phyloP scores from a whole-genome alignment of 2,797 vertebrate species.

The Gymnoscopelus microlampas region DNA sequence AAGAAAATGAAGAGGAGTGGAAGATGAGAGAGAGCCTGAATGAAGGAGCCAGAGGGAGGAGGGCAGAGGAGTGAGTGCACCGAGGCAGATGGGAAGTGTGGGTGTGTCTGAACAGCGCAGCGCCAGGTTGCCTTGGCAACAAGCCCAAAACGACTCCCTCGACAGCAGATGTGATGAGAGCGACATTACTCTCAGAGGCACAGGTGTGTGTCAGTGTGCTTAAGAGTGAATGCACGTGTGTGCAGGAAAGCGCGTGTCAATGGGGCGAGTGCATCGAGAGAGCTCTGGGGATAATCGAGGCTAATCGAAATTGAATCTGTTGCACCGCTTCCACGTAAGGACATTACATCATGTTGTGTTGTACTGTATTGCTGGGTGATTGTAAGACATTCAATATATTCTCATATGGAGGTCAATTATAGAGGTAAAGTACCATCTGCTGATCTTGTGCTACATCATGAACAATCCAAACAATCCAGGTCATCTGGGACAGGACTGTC shows the following conservation, averaged over 20 bases:
- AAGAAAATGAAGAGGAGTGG: background rate
- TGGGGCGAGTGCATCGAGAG: constrained; percentile 56
- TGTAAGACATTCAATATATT: constrained; percentile 43
- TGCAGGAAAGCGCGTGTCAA: constrained; percentile 56
- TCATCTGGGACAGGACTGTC: too few species aligned
- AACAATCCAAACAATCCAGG: too few species aligned
- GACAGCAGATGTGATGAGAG: constrained; percentile 74
- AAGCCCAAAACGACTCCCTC: constrained; percentile 72
- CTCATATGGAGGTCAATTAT: constrained; percentile 12
- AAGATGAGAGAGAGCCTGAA: constrained; percentile 7
- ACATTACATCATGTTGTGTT: constrained; percentile 38
- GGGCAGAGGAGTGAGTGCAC: constrained; percentile 24
- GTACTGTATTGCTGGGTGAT: constrained; percentile 46
- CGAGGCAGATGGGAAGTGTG: constrained; percentile 72
- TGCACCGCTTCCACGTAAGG: constrained; percentile 49
- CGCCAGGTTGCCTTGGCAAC: constrained; percentile 79
- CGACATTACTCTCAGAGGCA: constrained; percentile 71
- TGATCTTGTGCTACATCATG: background rate
- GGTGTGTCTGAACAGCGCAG: constrained; percentile 72
- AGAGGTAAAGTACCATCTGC: background rate
- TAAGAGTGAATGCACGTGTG: constrained; percentile 58
- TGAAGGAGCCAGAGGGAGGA: background rate
- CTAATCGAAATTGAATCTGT: constrained; percentile 71
- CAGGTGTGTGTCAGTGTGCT: constrained; percentile 77
- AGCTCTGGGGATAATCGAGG: constrained; percentile 60